Evolutionary conservation across 2,797 vertebrate species (phyloP), one percentile per base, ranked within the genome.

Genomic region (Sebastes iracundus): DNA sequence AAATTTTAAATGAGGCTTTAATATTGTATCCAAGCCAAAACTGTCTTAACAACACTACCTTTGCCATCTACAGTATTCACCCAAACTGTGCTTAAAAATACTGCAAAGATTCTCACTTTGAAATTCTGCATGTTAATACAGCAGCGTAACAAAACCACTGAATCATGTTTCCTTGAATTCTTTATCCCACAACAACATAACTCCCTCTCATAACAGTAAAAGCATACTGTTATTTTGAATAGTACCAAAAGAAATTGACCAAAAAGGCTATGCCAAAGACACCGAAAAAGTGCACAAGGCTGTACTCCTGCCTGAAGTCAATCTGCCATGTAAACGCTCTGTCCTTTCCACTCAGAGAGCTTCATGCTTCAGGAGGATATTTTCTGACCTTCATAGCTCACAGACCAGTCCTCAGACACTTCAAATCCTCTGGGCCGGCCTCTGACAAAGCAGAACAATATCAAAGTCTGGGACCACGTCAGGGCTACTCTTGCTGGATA

Each of bases 401-500:
- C 71, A 94, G 96, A 94, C 93, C 91, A 90, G 89, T 94, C 82
- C 94, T 96, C 95, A 96, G 96, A 96, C 94, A 94, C 94, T 94
- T 94, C 90, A 96, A 96, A 97, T 95, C 95, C 96, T 84, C 92
- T 89, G 93, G 95, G 95, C 82, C 25, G 18, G 93, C 93, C 93
- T 92, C 90, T 95, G 94, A 95, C 94, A 95, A 95, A 95, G 96
- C 95, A 95, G 92, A 93, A 93, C 94, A 92, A 96, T 96, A 96
- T 95, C 93, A 94, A 96, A 92, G 94, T 96, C 96, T 95, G 75
- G 80, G 96, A 95, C 94, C 94, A 95, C 95, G 95, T 95, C 93
- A 92, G 95, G 95, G 91, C 95, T 97, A 87, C 96, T 96, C 96
- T 95, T 85, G 86, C 96, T 96, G 97, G 97, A 98, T 93, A 94